These are phyloP conservation scores for Paragorgia papillata DNA, from an alignment of 92 coral and sea anemone species.

Conservation along the genomic window DNA sequence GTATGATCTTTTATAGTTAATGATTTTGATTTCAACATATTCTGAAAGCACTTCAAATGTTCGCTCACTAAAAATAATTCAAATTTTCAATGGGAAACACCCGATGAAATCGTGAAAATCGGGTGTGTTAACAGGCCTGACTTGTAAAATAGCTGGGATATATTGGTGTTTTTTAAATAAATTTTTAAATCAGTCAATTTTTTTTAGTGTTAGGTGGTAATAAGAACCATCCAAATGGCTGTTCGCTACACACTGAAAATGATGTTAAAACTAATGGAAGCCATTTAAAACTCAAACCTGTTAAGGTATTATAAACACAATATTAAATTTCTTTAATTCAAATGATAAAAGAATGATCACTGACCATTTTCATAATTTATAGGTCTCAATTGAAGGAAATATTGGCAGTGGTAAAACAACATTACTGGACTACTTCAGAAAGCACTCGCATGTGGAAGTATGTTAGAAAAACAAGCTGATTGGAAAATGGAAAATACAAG, in stretches of 20 bases:
- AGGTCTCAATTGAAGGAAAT: conserved; percentile 97
- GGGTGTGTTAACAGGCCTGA: too few species aligned
- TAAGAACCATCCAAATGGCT: conserved; percentile 5
- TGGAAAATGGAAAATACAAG: neutral
- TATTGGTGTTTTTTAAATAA: too few species aligned
- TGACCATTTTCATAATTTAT: too few species aligned
- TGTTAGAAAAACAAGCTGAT: neutral
- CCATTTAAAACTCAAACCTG: conserved; percentile 15
- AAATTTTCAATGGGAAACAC: too few species aligned
- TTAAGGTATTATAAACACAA: neutral
- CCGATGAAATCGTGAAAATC: too few species aligned
- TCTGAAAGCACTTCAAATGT: too few species aligned
- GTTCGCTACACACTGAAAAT: conserved; percentile 28
- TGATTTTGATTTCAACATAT: too few species aligned
- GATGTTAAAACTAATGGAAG: conserved; percentile 28
- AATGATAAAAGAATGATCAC: neutral
- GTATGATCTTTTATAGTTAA: too few species aligned
- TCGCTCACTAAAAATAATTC: too few species aligned
- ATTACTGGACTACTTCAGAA: conserved; percentile 78
- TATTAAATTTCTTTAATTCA: neutral
- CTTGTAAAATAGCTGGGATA: too few species aligned
- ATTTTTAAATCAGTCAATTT: too few species aligned
- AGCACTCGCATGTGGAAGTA: conserved; percentile 83
- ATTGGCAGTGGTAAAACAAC: conserved; percentile 99
- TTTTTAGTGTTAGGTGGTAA: conserved; percentile 27